phyloP scores from a whole-genome alignment of 2,113 vertebrate genomes.

The Grammomys surdaster region DNA sequence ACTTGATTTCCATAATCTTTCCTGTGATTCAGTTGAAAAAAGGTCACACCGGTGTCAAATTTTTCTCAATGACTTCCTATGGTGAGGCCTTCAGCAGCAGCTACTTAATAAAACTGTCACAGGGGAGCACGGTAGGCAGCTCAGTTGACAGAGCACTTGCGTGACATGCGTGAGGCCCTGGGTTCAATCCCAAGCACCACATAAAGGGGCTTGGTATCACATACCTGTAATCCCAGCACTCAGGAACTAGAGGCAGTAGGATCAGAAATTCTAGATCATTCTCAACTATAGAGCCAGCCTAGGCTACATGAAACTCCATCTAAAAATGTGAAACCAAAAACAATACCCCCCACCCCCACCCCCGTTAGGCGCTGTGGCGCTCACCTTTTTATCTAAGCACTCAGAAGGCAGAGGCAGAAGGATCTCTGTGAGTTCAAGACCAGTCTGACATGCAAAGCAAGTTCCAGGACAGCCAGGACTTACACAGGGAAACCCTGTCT shows the following conservation, averaged over 20 bases:
- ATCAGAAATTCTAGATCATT: background rate
- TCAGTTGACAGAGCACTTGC: background rate
- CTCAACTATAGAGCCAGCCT: background rate
- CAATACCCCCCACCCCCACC: accelerated
- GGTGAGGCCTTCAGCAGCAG: background rate
- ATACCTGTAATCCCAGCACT: background rate
- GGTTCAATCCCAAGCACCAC: background rate
- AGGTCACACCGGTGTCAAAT: background rate
- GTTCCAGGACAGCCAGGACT: too few relatives aligned
- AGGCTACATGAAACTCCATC: background rate
- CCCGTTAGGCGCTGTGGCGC: too few relatives aligned
- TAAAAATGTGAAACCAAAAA: background rate
- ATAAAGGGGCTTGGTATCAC: background rate
- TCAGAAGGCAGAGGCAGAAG: too few relatives aligned
- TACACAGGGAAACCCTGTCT: too few relatives aligned
- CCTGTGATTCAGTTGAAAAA: background rate
- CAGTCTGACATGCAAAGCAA: too few relatives aligned
- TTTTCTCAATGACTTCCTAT: constrained; percentile 41
- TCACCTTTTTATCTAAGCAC: too few relatives aligned
- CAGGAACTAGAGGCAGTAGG: background rate
- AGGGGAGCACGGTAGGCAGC: background rate
- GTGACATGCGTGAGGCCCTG: background rate
- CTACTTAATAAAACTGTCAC: background rate
- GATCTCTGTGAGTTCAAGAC: too few relatives aligned
- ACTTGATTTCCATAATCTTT: background rate